phyloP scores from a whole-genome alignment of 2,113 vertebrate species.

The Pipra filicauda region DNA sequence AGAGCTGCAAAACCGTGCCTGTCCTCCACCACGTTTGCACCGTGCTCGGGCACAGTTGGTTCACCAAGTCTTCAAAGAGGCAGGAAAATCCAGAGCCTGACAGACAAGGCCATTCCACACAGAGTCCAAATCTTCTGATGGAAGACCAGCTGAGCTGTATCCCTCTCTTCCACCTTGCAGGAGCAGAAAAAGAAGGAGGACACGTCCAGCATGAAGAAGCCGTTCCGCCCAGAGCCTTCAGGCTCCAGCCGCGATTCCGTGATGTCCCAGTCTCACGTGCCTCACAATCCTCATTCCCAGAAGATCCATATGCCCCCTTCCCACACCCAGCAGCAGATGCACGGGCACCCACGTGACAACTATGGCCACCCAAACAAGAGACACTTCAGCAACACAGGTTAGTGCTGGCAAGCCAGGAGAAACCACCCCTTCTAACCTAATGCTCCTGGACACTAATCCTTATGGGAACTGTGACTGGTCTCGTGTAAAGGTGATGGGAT shows the following conservation, averaged over 20 bases:
- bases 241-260: conserved; percentile 88
- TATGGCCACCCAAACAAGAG: conserved; percentile 85
- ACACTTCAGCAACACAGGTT: conserved; percentile 89
- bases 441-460: neutral
- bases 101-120: neutral
- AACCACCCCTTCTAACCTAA: neutral
- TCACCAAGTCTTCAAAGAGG: neutral
- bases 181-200: conserved; percentile 95
- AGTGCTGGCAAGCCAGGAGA: neutral
- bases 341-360: conserved; percentile 87
- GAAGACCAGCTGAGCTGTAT: neutral
- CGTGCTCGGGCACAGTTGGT: rapidly evolving
- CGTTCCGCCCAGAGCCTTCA: conserved; percentile 86
- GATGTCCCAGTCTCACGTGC: conserved; percentile 78
- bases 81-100: neutral
- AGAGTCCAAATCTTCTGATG: neutral
- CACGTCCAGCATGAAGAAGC: conserved; percentile 77
- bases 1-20: neutral
- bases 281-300: conserved; percentile 74
- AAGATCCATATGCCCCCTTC: conserved; percentile 78
- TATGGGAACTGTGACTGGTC: neutral
- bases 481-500: neutral
- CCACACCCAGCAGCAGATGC: conserved; percentile 80
- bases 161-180: conserved; percentile 59
- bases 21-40: neutral